These are phyloP conservation scores for Rotaria macrura DNA, from an alignment of 2,888 invertebrate species.

Conservation along the genomic window DNA sequence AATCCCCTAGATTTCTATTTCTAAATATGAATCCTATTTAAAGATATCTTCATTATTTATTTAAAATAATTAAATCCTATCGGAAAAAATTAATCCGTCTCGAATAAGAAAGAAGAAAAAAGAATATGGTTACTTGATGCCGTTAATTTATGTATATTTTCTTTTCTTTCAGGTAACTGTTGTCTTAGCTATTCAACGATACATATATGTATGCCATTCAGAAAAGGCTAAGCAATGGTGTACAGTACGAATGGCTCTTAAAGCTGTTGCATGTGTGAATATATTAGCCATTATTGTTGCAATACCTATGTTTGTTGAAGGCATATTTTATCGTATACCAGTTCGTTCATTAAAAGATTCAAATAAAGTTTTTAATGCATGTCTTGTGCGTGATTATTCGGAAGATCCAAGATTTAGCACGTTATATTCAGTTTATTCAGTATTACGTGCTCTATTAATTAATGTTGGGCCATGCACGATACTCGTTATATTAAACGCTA, in stretches of 20 bases:
- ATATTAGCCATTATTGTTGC: not conserved
- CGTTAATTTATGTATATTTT: too few relatives aligned
- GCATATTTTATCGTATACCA: not conserved
- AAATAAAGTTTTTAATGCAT: not conserved
- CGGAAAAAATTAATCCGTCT: not conserved
- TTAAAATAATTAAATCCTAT: not conserved
- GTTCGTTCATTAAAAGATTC: not conserved
- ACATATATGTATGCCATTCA: slow-evolving; percentile 24
- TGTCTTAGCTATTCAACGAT: slow-evolving; percentile 22
- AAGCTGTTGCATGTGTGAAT: slow-evolving; percentile 6
- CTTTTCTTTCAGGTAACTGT: not conserved
- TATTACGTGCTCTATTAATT: slow-evolving; percentile 8
- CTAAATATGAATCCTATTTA: not conserved
- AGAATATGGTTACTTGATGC: too few relatives aligned
- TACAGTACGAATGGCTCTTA: slow-evolving; percentile 12
- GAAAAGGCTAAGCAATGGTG: slow-evolving; percentile 12
- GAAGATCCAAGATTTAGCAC: not conserved
- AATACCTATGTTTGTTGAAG: not conserved
- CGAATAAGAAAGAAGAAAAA: too few relatives aligned
- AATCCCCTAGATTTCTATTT: not conserved
- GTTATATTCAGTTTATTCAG: not conserved
- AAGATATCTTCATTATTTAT: not conserved
- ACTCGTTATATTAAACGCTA: slow-evolving; percentile 14
- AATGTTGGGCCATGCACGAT: slow-evolving; percentile 21
- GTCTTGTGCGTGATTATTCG: not conserved